Conservation (phyloP, 2,888 invertebrate species). For the Brachyptera risi region DNA sequence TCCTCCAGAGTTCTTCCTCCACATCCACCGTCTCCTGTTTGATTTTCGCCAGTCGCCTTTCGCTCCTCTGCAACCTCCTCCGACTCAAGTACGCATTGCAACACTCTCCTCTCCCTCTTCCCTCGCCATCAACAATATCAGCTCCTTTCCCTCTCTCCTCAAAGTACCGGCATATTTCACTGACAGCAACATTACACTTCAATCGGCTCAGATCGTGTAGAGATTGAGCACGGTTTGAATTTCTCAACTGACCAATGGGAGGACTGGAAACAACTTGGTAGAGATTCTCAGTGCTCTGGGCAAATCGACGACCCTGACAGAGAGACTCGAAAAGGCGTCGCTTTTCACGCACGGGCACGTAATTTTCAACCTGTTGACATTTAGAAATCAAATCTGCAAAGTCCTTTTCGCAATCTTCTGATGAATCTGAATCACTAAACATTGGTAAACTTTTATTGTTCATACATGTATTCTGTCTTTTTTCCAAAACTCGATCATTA, state of each 20-base stretch:
- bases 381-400: conserved; percentile 50
- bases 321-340: conserved; percentile 66
- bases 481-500: not conserved
- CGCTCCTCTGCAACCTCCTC: conserved; percentile 25
- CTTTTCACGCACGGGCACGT: conserved; percentile 61
- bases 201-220: conserved; percentile 56
- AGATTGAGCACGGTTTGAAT: conserved; percentile 58
- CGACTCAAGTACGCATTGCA: conserved; percentile 16
- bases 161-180: conserved; percentile 67
- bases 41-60: conserved; percentile 27
- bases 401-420: conserved; percentile 42
- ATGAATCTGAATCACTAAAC: conserved; percentile 30
- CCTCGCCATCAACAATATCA: not conserved
- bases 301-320: conserved; percentile 56
- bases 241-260: conserved; percentile 43
- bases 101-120: not conserved
- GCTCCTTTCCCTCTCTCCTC: conserved; percentile 49
- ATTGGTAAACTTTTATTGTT: not conserved
- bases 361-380: conserved; percentile 57
- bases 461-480: not conserved
- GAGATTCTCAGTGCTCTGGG: conserved; percentile 62
- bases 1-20: conserved; percentile 33
- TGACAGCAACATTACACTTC: conserved; percentile 44
- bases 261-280: conserved; percentile 44
- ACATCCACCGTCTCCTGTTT: conserved; percentile 29